phyloP scores from a whole-genome alignment of 2,113 vertebrate species.

The Trogon melanurus region DNA sequence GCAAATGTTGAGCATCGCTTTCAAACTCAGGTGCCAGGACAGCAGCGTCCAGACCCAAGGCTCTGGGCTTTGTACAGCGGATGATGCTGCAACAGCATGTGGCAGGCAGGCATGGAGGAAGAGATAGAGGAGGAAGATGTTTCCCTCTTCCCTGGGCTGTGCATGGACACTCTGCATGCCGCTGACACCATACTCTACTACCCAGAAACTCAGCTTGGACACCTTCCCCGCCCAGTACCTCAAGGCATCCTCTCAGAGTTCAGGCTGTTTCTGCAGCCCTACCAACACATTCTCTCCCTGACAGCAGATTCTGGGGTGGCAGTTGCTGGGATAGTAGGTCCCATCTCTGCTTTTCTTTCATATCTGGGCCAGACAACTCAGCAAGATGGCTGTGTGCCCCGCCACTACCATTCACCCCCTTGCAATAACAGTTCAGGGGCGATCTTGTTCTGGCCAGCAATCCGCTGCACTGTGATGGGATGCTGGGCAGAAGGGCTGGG shows the following conservation, averaged over 20 bases:
- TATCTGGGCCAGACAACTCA: not conserved
- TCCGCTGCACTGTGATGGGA: no score
- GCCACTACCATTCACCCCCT: not conserved
- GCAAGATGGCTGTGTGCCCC: not conserved
- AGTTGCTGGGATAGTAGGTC: not conserved
- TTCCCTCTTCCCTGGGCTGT: not conserved
- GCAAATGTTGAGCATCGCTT: not conserved
- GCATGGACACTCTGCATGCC: not conserved
- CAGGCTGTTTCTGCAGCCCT: not conserved
- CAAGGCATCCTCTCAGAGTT: not conserved
- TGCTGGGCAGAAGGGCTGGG: not conserved
- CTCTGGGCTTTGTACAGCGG: not conserved
- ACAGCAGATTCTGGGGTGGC: not conserved
- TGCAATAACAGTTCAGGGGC: fast-evolving
- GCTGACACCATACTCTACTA: not conserved
- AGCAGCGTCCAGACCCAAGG: not conserved
- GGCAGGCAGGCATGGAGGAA: not conserved
- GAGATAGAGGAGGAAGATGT: not conserved
- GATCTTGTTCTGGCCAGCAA: not conserved
- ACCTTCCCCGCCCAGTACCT: not conserved
- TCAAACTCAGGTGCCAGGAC: not conserved
- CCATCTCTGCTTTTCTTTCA: not conserved
- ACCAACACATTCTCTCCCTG: not conserved
- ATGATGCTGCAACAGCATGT: not conserved
- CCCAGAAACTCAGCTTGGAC: not conserved